Evolutionary conservation across 2,888 invertebrate genomes (phyloP).

Genomic region (Pycnomerus fuliginosus): DNA sequence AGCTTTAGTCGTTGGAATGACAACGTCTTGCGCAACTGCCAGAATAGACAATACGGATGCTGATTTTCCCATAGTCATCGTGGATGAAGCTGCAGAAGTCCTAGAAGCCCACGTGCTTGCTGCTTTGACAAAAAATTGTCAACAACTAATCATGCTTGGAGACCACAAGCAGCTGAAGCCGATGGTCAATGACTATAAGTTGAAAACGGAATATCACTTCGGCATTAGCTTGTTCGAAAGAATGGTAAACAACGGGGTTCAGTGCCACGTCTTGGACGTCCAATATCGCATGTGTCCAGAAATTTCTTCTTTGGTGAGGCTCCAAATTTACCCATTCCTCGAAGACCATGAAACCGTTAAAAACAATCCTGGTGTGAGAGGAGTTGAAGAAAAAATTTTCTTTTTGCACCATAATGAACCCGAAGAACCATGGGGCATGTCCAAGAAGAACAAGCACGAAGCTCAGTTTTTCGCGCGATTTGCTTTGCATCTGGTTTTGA

Average conservation of each 20-base stretch:
- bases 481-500: conserved; percentile 62
- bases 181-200: conserved; percentile 9
- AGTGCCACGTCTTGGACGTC: conserved; percentile 49
- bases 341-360: background rate
- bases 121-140: conserved; percentile 68
- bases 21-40: conserved; percentile 75
- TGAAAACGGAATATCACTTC: conserved; percentile 10
- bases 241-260: conserved; percentile 61
- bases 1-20: conserved; percentile 67
- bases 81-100: conserved; percentile 89
- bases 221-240: conserved; percentile 39
- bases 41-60: conserved; percentile 62
- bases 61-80: conserved; percentile 67
- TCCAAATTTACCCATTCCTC: background rate
- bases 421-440: too few relatives aligned
- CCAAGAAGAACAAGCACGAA: conserved; percentile 65
- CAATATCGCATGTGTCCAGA: conserved; percentile 72
- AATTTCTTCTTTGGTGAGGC: background rate
- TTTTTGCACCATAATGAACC: background rate
- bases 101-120: conserved; percentile 80
- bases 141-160: conserved; percentile 84
- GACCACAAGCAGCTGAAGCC: conserved; percentile 42
- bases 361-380: background rate
- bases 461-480: conserved; percentile 63
- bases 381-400: background rate